Base-by-base conservation (phyloP, 2,113 vertebrate species). In the Psophia crepitans region DNA sequence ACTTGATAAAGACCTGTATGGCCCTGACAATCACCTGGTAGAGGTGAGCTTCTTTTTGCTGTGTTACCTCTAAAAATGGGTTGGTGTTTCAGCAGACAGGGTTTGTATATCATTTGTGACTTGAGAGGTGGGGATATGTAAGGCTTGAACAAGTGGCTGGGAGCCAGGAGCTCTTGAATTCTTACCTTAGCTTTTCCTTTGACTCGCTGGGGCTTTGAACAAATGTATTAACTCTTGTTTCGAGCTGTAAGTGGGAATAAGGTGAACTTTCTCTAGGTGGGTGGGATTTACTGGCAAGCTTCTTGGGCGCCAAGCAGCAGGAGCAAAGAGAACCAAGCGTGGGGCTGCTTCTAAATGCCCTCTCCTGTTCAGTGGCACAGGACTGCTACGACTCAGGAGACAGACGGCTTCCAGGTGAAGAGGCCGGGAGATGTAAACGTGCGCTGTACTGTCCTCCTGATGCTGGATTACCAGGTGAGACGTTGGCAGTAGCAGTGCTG, bases 381-480 rank as follows among this genome's bases (percentile, higher is more conserved):
- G 96, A 99, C 99, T 61, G 99, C 99, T 73, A 99, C 99, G 15
- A 99, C 99, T 92, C 99, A 99, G 98, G 99, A 99, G 98, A 99
- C 99, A 0, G 99, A 99, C 9, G 99, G 99, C 71, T 99, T 99
- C 98, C 99, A 99, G 98, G 99, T 99, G 98, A 99, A 99, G 98
- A 99, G 99, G 75, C 99, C 99, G 0, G 99, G 99, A 33, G 99
- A 99, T 4, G 99, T 99, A 41, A 99, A 99, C 5, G 99, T 99
- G 53, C 99, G 99, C 89, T 99, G 99, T 95, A 99, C 99, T 5
- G 99, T 99, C 54, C 98, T 99, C 19, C 99, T 99, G 96, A 99
- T 99, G 99, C 98, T 99, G 46, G 99, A 99, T 94, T 99, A 99
- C 97, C 99, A 99, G 99, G 99, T 99, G 94, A 30, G 82, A 0